phyloP scores from a whole-genome alignment of 2,113 vertebrate genomes.

The Condylura cristata region DNA sequence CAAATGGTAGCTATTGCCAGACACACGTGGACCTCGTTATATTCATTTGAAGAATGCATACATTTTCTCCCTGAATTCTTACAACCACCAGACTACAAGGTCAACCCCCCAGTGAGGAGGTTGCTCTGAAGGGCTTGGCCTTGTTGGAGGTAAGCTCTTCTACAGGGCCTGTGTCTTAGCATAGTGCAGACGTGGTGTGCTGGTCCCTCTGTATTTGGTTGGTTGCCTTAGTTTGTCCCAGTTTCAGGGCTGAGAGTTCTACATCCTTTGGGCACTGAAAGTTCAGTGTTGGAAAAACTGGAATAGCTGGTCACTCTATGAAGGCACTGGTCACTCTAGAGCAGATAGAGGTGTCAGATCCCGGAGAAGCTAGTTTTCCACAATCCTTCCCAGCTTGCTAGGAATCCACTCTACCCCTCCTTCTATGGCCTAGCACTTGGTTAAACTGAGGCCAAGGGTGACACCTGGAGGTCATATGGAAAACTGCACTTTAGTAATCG shows the following conservation, averaged over 20 bases:
- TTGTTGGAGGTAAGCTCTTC: background rate
- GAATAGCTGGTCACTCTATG: background rate
- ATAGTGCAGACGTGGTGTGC: background rate
- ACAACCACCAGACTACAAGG: background rate
- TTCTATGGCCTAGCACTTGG: background rate
- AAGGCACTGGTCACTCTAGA: background rate
- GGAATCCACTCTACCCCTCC: background rate
- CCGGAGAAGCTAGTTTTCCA: background rate
- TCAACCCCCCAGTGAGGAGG: background rate
- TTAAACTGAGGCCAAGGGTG: slow-evolving; percentile 49
- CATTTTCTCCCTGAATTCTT: slow-evolving; percentile 6
- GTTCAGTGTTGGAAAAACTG: background rate
- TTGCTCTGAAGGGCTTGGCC: background rate
- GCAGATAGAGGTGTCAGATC: background rate
- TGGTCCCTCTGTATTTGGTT: background rate
- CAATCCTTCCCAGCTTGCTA: background rate
- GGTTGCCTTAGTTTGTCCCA: background rate
- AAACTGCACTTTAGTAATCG: slow-evolving; percentile 44
- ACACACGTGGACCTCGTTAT: background rate
- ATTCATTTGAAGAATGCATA: background rate
- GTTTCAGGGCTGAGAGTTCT: background rate
- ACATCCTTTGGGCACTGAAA: background rate
- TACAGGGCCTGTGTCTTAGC: background rate
- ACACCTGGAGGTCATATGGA: slow-evolving; percentile 38
- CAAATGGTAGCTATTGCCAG: background rate